These are phyloP conservation scores for Iphiclides podalirius DNA, from an alignment of 2,888 invertebrate genomes.

Conservation along the genomic window DNA sequence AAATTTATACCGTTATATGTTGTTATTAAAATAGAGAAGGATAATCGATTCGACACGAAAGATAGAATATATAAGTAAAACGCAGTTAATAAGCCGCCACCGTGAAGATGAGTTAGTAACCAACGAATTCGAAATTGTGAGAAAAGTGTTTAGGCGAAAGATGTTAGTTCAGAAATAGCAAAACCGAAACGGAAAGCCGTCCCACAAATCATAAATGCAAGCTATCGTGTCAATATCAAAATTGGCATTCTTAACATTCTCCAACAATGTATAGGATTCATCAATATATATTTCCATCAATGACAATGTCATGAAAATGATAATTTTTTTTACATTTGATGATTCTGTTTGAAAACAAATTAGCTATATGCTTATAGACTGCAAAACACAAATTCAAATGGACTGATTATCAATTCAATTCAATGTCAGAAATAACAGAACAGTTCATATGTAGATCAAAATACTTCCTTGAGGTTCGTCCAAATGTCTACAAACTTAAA, in stretches of 20 bases:
- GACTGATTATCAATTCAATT: too few species aligned
- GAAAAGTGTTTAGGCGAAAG: slow-evolving; percentile 13
- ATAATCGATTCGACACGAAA: background rate
- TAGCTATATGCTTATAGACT: too few species aligned
- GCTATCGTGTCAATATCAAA: slow-evolving; percentile 13
- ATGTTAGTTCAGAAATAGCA: slow-evolving; percentile 2
- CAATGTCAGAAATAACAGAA: too few species aligned
- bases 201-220: background rate
- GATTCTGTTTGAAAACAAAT: too few species aligned
- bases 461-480: too few species aligned
- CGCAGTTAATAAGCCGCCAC: slow-evolving; percentile 12
- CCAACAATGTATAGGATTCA: too few species aligned
- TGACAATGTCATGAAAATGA: too few species aligned
- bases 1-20: background rate
- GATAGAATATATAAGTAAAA: background rate
- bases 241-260: background rate
- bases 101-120: slow-evolving; percentile 8
- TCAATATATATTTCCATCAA: too few species aligned
- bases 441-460: too few species aligned
- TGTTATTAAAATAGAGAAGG: background rate
- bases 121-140: background rate
- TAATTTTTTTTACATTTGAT: too few species aligned
- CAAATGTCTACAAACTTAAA: too few species aligned
- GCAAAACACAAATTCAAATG: too few species aligned
- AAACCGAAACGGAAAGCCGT: slow-evolving; percentile 2